Percentiles rank a stretch among this genome's conserved stretches.
Evolutionary conservation across 2,888 invertebrate genomes (phyloP).

Genomic region (Epistrophella euchroma): DNA sequence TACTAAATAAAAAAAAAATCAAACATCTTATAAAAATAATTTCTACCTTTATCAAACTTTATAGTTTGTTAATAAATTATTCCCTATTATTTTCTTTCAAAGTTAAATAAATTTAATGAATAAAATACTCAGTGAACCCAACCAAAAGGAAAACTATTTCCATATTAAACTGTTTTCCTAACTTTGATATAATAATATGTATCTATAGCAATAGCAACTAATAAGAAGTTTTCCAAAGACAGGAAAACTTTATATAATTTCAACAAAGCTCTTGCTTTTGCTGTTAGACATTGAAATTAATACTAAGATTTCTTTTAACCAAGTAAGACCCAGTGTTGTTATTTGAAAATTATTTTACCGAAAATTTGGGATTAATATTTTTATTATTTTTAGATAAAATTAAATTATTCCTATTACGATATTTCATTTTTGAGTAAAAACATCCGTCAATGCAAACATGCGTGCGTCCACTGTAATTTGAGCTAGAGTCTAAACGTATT

Average conservation of each 20-base stretch:
- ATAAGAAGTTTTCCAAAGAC: conserved; percentile 26
- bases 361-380: too few relatives aligned
- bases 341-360: not conserved
- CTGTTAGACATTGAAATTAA: not conserved
- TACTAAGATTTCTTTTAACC: not conserved
- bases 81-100: not conserved
- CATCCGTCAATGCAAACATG: too few relatives aligned
- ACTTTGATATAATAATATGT: conserved; percentile 35
- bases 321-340: not conserved
- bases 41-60: not conserved
- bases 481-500: too few relatives aligned
- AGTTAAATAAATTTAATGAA: conserved; percentile 9
- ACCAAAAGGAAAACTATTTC: conserved; percentile 48
- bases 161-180: conserved; percentile 61
- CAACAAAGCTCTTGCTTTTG: not conserved
- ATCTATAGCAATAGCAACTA: too few relatives aligned
- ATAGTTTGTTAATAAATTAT: not conserved
- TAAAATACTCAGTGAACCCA: conserved; percentile 20
- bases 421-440: too few relatives aligned
- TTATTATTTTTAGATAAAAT: too few relatives aligned
- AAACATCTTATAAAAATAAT: too few relatives aligned
- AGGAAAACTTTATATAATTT: not conserved
- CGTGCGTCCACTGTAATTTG: too few relatives aligned
- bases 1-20: too few relatives aligned
- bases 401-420: too few relatives aligned